These are phyloP conservation scores for Crossaster papposus DNA, from an alignment of 53 echinoderm and acorn worm species.

Conservation along the genomic window DNA sequence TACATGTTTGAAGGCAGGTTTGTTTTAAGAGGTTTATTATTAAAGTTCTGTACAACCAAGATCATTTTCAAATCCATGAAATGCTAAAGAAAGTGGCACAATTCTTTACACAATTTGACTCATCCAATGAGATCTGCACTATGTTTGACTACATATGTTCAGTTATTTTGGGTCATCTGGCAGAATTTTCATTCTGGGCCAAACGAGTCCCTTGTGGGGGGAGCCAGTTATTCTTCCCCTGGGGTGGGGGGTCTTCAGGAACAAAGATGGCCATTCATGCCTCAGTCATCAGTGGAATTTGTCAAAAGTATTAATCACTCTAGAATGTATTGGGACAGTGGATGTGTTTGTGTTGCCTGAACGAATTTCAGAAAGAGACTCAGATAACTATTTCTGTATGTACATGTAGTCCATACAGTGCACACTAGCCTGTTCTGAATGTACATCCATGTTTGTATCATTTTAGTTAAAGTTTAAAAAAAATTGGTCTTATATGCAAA, in stretches of 20 bases:
- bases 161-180: background rate
- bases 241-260: background rate
- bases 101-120: background rate
- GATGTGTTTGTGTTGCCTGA: background rate
- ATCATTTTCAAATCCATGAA: no score
- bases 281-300: background rate
- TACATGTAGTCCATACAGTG: no score
- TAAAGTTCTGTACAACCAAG: no score
- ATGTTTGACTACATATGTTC: background rate
- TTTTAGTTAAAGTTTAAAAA: no score
- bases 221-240: background rate
- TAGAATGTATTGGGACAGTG: background rate
- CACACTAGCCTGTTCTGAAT: no score
- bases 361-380: no score
- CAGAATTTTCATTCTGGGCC: background rate
- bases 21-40: no score
- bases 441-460: no score
- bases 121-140: background rate
- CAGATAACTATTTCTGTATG: no score
- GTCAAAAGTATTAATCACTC: background rate
- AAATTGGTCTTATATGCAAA: no score
- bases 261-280: slow-evolving; percentile 14
- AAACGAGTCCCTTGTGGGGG: background rate
- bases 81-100: background rate
- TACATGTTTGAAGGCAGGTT: no score